Percentiles rank a stretch among this genome's conserved stretches.
Conservation (phyloP, 2,113 vertebrate genomes). For the Mastomys natalensis region DNA sequence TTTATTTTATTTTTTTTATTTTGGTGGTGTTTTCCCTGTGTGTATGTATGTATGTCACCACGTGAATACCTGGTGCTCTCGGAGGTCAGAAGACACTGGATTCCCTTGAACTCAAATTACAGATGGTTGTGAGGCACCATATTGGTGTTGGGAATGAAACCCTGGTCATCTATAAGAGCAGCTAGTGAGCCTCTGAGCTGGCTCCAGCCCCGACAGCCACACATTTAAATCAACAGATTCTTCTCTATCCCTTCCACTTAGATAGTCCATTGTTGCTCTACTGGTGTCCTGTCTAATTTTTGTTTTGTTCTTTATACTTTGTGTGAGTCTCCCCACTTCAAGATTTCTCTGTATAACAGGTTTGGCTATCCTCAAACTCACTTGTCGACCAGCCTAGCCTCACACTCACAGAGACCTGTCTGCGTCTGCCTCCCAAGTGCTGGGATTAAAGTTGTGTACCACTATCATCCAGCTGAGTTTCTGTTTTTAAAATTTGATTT, state of each 20-base stretch:
- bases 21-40: background rate
- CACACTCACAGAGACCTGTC: background rate
- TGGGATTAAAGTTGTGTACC: background rate
- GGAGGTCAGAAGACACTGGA: background rate
- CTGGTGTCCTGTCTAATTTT: background rate
- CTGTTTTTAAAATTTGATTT: background rate
- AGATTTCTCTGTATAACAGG: background rate
- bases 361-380: background rate
- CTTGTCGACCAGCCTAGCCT: background rate
- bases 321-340: background rate
- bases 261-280: background rate
- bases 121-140: background rate
- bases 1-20: background rate
- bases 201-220: background rate
- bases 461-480: background rate
- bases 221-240: background rate
- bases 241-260: background rate
- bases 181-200: background rate
- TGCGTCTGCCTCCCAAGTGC: background rate
- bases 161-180: background rate
- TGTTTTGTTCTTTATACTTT: background rate
- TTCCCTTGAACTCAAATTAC: background rate
- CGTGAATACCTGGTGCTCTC: too few species aligned
- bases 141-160: background rate
- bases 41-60: background rate